Evolutionary conservation across 2,113 vertebrate genomes (phyloP).

Genomic region (Sylvilagus bachmani): DNA sequence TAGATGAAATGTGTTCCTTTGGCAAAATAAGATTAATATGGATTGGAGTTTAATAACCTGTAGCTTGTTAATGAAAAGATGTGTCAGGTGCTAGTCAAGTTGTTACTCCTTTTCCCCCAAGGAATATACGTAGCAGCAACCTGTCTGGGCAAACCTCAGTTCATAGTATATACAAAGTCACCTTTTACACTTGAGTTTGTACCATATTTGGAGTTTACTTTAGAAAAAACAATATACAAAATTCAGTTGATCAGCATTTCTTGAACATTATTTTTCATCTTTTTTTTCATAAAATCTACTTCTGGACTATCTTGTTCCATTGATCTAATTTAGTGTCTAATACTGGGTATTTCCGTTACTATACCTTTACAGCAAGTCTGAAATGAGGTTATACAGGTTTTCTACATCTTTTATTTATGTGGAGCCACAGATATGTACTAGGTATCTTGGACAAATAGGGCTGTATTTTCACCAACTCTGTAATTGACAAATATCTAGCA

Average conservation of each 20-base stretch:
- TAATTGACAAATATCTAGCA: background rate
- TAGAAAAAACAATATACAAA: too few relatives aligned
- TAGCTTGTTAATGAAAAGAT: background rate
- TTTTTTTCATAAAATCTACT: slow-evolving; percentile 24
- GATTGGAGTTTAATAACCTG: background rate
- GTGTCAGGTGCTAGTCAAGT: background rate
- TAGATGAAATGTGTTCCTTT: background rate
- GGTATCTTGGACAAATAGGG: background rate
- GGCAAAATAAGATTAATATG: background rate
- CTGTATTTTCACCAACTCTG: background rate
- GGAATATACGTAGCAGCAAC: background rate
- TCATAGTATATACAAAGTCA: background rate
- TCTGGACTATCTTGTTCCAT: background rate
- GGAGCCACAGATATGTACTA: background rate
- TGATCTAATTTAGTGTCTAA: background rate
- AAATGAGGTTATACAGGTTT: background rate
- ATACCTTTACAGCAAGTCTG: background rate
- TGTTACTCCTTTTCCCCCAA: background rate
- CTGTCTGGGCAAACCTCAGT: background rate
- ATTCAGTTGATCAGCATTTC: background rate
- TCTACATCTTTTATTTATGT: background rate
- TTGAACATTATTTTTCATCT: background rate
- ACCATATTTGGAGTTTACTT: background rate
- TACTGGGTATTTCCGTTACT: background rate
- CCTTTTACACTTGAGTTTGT: background rate